Conservation (phyloP, 2,797 vertebrate species). For the Hippopotamyrus pictus region DNA sequence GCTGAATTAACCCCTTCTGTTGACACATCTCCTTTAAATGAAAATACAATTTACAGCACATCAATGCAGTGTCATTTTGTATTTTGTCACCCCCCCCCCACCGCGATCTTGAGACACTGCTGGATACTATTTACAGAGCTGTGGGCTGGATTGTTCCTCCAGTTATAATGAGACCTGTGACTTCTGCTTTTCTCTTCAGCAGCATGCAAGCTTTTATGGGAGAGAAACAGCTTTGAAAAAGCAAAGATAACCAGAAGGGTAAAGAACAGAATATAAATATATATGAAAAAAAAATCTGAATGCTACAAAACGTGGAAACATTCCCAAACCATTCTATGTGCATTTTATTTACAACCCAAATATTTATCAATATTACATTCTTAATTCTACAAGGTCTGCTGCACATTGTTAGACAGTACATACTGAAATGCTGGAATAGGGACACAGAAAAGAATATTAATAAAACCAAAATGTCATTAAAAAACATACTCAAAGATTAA, state of each 20-base stretch:
- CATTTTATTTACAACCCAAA: slow-evolving; percentile 58
- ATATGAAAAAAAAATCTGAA: slow-evolving; percentile 44
- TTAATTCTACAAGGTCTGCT: slow-evolving; percentile 65
- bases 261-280: slow-evolving; percentile 17
- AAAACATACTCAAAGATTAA: slow-evolving; percentile 11
- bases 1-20: slow-evolving; percentile 19
- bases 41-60: slow-evolving; percentile 65
- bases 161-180: slow-evolving; percentile 37
- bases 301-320: slow-evolving; percentile 50
- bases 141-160: slow-evolving; percentile 33
- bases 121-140: slow-evolving; percentile 45
- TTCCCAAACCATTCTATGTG: slow-evolving; percentile 52
- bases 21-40: slow-evolving; percentile 58
- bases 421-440: slow-evolving; percentile 37
- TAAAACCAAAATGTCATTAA: slow-evolving; percentile 41
- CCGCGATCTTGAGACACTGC: slow-evolving; percentile 33
- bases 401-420: slow-evolving; percentile 43
- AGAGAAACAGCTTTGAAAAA: slow-evolving; percentile 15
- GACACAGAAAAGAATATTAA: slow-evolving; percentile 46
- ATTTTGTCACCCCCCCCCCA: background rate
- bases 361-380: slow-evolving; percentile 66
- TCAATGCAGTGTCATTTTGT: slow-evolving; percentile 49
- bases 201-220: slow-evolving; percentile 47
- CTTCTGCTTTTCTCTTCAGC: slow-evolving; percentile 38
- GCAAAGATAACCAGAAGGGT: background rate